Percentiles rank a stretch among this genome's conserved stretches.
Conservation (phyloP, 2,888 invertebrate genomes). For the Drosophila percnosoma region DNA sequence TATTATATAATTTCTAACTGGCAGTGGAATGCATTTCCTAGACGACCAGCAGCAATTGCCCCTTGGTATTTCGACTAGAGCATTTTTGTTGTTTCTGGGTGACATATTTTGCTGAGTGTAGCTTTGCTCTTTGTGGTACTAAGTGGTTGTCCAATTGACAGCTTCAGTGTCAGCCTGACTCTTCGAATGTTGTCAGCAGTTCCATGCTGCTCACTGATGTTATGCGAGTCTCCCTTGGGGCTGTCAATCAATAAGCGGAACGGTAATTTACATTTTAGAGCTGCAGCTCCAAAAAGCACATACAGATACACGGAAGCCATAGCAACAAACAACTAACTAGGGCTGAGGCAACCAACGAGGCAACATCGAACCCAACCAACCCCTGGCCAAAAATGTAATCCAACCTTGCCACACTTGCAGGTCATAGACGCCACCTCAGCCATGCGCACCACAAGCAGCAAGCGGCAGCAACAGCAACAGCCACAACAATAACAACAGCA, state of each 20-base stretch:
- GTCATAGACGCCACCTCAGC: slow-evolving; percentile 71
- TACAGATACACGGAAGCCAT: slow-evolving; percentile 44
- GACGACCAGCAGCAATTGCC: background rate
- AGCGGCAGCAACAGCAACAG: slow-evolving; percentile 53
- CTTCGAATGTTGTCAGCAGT: slow-evolving; percentile 11
- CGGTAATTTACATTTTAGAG: slow-evolving; percentile 64
- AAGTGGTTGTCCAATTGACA: slow-evolving; percentile 51
- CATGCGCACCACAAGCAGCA: slow-evolving; percentile 58
- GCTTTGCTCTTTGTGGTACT: background rate
- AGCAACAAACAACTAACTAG: slow-evolving; percentile 29
- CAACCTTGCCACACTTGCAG: slow-evolving; percentile 64
- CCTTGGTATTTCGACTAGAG: background rate
- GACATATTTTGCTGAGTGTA: slow-evolving; percentile 3
- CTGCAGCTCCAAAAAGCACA: slow-evolving; percentile 13
- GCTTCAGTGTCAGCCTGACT: slow-evolving; percentile 41
- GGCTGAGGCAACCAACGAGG: slow-evolving; percentile 9
- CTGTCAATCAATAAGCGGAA: slow-evolving; percentile 60
- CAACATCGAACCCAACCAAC: background rate
- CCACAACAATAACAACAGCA: slow-evolving; percentile 28
- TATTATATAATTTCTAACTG: background rate
- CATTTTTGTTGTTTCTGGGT: background rate
- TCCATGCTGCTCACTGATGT: background rate
- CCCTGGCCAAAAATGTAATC: slow-evolving; percentile 39
- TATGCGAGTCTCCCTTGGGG: slow-evolving; percentile 1
- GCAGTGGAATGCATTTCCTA: background rate